phyloP scores from a whole-genome alignment of 2,113 vertebrate species.

The Lycaon pictus region DNA sequence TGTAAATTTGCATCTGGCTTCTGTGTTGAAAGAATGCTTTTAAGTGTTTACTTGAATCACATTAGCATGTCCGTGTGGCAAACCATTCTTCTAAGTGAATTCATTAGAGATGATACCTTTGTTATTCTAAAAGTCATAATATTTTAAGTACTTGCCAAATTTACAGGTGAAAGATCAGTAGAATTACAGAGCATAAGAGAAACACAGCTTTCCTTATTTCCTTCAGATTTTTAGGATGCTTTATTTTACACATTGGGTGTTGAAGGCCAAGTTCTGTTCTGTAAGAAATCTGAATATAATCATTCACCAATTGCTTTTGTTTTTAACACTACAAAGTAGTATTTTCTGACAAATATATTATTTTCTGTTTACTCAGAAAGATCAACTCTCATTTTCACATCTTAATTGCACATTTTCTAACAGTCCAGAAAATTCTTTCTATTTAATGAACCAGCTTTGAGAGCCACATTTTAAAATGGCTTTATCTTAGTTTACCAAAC shows the following conservation, averaged over 20 bases:
- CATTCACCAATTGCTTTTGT: not conserved
- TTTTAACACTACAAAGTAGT: not conserved
- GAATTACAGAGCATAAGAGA: not conserved
- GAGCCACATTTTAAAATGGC: not conserved
- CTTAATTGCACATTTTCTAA: not conserved
- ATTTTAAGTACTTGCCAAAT: constrained; percentile 49
- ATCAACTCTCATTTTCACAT: not conserved
- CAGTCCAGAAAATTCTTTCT: not conserved
- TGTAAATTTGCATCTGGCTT: constrained; percentile 46
- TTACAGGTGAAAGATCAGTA: not conserved
- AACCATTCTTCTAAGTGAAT: constrained; percentile 40
- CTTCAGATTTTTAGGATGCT: not conserved
- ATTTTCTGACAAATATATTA: not conserved
- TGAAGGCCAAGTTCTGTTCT: not conserved
- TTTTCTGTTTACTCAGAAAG: not conserved
- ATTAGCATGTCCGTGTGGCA: not conserved
- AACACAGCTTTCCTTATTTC: not conserved
- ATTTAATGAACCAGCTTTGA: not conserved
- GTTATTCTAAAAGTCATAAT: constrained; percentile 28
- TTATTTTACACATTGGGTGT: constrained; percentile 7
- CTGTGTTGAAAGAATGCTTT: constrained; percentile 1
- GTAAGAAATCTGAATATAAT: not conserved
- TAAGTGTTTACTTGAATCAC: constrained; percentile 45
- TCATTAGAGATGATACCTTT: constrained; percentile 13
- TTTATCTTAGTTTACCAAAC: not conserved